Evolutionary conservation across 92 coral and sea anemone species (phyloP), one percentile per base, ranked within the genome.

Genomic region (Bergia puertoricense): DNA sequence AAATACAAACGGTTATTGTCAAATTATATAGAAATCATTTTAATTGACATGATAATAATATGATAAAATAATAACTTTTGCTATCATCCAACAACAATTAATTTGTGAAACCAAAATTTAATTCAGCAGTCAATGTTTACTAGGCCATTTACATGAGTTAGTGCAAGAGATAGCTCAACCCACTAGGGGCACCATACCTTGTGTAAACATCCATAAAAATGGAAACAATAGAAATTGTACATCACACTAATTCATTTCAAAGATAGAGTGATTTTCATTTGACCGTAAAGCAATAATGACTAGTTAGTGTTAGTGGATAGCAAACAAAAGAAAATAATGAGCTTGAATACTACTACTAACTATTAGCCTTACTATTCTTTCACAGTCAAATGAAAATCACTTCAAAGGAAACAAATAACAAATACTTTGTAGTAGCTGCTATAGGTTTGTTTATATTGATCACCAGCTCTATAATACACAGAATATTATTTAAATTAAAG

Each of bases 311-410:
- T 48, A 48, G 82, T 50, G 65, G 54, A 79, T 80, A 80, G 69
- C 71, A 80, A 80, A 80, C 71, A 80, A 80, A 80, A 80, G 84
- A 80, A 80, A 80, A 51, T 69, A 80, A 80, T 51, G 72, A 80
- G 69, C 69, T 80, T 80, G 69, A 80, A 80, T 30, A 80, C 84
- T 80, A 80, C 46, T 80, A 80, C 71, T 80, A 80, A 79, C 69
- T 50, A 38, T 80, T 30, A 80, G 84, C 67, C 84, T 54, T 51
- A 80, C 69, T 80, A 80, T 80, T 80, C 57, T 80, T 80, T 80
- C 84, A 80, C 57, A 39, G 84, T 80, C 57, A 57, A 80, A 36
- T 38, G 84, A 80, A 80, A 80, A 80, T 57, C 84, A 80, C 84
- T 80, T 46, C 50, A 46, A 46, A 46, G 43, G 50, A 69, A 69